Base-by-base conservation (phyloP, 2,888 invertebrate genomes). In the Plebejus melissa region DNA sequence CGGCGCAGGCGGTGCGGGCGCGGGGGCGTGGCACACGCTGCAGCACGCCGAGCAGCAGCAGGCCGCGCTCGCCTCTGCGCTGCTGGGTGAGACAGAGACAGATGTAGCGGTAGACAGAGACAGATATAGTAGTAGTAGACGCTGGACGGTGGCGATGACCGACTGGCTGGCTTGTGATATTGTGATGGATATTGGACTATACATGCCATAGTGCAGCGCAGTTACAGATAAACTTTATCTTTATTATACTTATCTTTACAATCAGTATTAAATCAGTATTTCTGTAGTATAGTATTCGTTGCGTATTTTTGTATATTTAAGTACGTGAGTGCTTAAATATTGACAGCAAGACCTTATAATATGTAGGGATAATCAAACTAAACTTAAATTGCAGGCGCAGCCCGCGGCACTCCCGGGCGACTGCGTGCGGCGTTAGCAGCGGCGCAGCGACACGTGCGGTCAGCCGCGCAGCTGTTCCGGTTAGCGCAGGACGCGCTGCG, bases 401-500 rank as follows among this genome's bases (percentile, higher is more conserved):
- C 93, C 0, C 90, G 92, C 85, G 96, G 96, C 79, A 96, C 96
- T 84, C 95, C 96, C 0, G 94, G 95, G 78, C 94, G 97, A 1
- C 88, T 97, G 75, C 94, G 96, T 4, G 95, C 96, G 0, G 97
- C 97, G 13, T 89, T 97, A 74, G 97, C 96, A 82, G 96, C 97
- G 36, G 96, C 97, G 11, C 96, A 96, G 87, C 91, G 96, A 46
- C 97, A 97, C 94, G 97, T 97, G 81, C 97, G 97, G 82, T 97
- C 96, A 80, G 97, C 97, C 5, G 96, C 97, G 74, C 97, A 97
- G 90, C 94, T 98, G 85, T 97, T 97, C 93, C 96, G 97, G 79
- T 91, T 97, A 77, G 97, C 97, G 77, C 97, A 97, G 87, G 97
- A 97, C 91, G 97, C 97, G 77, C 95, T 97, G 88, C 95, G 97